These are phyloP conservation scores for Catamblyrhynchus diadema DNA, from an alignment of 2,797 vertebrate species.

Conservation along the genomic window DNA sequence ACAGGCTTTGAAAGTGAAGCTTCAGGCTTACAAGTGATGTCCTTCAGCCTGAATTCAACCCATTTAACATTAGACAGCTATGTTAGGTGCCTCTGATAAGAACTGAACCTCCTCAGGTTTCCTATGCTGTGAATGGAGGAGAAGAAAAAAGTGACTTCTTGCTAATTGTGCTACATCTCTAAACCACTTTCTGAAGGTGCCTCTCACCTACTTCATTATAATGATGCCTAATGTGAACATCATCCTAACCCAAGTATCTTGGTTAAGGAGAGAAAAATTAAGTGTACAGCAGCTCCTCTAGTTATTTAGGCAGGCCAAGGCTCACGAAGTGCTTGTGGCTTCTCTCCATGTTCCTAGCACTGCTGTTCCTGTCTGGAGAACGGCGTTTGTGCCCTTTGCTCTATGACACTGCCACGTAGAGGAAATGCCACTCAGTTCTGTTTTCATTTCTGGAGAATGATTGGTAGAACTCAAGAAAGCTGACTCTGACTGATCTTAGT, in stretches of 20 bases:
- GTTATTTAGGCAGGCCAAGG: neutral
- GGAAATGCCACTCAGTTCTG: neutral
- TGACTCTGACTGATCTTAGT: neutral
- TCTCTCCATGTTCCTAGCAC: neutral
- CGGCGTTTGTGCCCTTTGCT: fast-evolving
- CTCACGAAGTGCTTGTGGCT: neutral
- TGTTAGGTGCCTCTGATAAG: neutral
- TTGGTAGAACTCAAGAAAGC: neutral
- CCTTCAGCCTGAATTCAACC: neutral
- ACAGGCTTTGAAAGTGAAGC: neutral
- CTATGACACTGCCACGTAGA: fast-evolving
- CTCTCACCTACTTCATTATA: neutral
- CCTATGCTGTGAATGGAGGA: neutral
- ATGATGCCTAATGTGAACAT: neutral
- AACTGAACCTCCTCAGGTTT: neutral
- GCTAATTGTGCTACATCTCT: neutral
- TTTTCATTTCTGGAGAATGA: neutral
- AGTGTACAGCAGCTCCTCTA: neutral
- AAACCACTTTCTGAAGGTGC: neutral
- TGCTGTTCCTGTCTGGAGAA: neutral
- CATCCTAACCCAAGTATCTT: neutral
- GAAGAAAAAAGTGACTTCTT: neutral
- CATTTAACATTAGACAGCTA: neutral
- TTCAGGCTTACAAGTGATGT: neutral
- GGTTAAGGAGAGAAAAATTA: neutral